Percentiles rank a stretch among this genome's conserved stretches.
Conservation (phyloP, 2,888 invertebrate genomes). For the Polymixis flavicincta region DNA sequence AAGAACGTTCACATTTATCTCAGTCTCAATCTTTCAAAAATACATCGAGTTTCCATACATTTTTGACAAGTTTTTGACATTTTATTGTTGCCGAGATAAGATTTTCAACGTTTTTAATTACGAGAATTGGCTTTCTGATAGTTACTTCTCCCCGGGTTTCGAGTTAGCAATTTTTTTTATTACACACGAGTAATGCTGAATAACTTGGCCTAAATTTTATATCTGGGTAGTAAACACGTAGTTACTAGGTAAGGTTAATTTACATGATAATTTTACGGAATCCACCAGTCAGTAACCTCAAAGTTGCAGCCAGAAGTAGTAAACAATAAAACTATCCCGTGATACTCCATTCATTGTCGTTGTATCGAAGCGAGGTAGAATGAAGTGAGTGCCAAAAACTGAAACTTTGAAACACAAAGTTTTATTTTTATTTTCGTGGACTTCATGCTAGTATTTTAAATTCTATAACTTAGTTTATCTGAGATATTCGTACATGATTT, state of each 20-base stretch:
- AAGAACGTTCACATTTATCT: too few relatives aligned
- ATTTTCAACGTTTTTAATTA: too few relatives aligned
- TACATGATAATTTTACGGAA: slow-evolving; percentile 33
- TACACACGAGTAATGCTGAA: not conserved
- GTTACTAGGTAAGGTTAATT: slow-evolving; percentile 25
- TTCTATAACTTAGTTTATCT: not conserved
- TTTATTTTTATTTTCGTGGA: slow-evolving; percentile 24
- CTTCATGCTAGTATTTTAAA: slow-evolving; percentile 5
- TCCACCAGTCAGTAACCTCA: slow-evolving; percentile 12
- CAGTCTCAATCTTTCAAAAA: too few relatives aligned
- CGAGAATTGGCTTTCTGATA: too few relatives aligned
- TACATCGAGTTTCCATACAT: too few relatives aligned
- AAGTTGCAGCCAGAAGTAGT: slow-evolving; percentile 27
- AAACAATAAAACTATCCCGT: slow-evolving; percentile 43
- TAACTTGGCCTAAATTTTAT: slow-evolving; percentile 6
- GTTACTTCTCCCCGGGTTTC: not conserved
- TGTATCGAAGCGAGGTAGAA: slow-evolving; percentile 26
- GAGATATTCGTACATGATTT: too few relatives aligned
- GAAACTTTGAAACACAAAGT: slow-evolving; percentile 32
- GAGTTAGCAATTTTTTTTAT: not conserved
- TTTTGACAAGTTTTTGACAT: too few relatives aligned
- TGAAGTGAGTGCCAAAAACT: slow-evolving; percentile 46
- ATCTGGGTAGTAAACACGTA: not conserved
- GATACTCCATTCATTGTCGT: slow-evolving; percentile 35
- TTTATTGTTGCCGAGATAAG: too few relatives aligned